A percentile compares a stretch with the other conserved stretches of the same genome.
Conservation (phyloP, 2,113 vertebrate species). For the Ailuropoda melanoleuca region DNA sequence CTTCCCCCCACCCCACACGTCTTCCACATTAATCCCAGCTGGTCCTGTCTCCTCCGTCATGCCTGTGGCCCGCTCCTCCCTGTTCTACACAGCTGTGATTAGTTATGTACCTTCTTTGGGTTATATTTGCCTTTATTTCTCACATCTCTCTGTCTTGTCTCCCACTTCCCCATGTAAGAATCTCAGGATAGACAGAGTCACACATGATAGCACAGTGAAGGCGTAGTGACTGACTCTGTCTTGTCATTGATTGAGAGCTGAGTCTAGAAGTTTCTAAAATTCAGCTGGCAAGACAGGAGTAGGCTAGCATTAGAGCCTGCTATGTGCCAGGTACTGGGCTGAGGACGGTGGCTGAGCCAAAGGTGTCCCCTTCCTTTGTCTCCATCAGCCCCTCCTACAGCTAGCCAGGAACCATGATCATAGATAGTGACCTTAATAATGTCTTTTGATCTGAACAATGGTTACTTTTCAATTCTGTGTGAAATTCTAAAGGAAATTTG, state of each 20-base stretch:
- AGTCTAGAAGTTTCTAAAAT: not conserved
- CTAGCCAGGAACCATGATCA: not conserved
- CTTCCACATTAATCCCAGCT: not conserved
- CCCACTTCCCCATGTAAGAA: not conserved
- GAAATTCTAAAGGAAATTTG: not conserved
- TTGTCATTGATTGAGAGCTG: not conserved
- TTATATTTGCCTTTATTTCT: not conserved
- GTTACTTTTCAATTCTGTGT: not conserved
- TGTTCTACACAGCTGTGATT: not conserved
- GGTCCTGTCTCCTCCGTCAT: accelerated
- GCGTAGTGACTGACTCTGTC: not conserved
- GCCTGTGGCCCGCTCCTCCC: not conserved
- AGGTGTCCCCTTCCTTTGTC: not conserved
- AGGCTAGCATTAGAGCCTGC: not conserved
- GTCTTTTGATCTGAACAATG: not conserved
- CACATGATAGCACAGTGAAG: not conserved
- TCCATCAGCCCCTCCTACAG: not conserved
- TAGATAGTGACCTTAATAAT: not conserved
- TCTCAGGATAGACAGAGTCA: not conserved
- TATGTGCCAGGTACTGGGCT: not conserved
- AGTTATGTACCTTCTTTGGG: not conserved
- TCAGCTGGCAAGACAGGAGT: not conserved
- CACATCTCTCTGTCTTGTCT: not conserved
- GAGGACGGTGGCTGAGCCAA: not conserved
- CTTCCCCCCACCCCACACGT: not conserved